phyloP scores from a whole-genome alignment of 2,888 invertebrate species.

The Tanypteryx hageni region DNA sequence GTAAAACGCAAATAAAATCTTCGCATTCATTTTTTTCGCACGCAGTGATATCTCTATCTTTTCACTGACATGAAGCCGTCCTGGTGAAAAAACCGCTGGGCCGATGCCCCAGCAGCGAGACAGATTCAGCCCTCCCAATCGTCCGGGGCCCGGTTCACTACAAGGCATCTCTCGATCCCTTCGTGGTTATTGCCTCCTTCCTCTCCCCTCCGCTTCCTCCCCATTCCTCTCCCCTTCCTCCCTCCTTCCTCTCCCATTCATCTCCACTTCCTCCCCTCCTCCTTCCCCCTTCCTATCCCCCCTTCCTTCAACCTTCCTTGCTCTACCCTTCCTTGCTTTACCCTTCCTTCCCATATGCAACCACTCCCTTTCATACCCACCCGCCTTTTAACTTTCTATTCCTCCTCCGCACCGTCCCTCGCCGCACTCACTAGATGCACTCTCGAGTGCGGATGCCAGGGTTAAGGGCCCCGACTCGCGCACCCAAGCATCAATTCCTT shows the following conservation, averaged over 20 bases:
- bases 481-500: background rate
- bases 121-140: too few relatives aligned
- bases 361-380: too few relatives aligned
- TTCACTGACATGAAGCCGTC: too few relatives aligned
- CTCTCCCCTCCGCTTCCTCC: background rate
- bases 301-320: background rate
- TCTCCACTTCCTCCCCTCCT: background rate
- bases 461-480: background rate
- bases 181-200: background rate
- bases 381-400: background rate
- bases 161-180: too few relatives aligned
- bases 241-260: background rate
- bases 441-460: background rate
- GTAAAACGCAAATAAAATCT: too few relatives aligned
- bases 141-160: too few relatives aligned
- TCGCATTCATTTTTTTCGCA: too few relatives aligned
- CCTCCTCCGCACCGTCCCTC: background rate
- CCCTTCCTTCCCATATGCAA: background rate
- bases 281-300: background rate
- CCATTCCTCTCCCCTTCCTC: background rate
- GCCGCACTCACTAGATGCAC: background rate
- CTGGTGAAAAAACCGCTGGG: background rate
- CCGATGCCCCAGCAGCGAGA: background rate
- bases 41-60: too few relatives aligned
- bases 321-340: background rate